Evolutionary conservation across 2,797 vertebrate species (phyloP).

Genomic region (Otolemur crassicaudatus): DNA sequence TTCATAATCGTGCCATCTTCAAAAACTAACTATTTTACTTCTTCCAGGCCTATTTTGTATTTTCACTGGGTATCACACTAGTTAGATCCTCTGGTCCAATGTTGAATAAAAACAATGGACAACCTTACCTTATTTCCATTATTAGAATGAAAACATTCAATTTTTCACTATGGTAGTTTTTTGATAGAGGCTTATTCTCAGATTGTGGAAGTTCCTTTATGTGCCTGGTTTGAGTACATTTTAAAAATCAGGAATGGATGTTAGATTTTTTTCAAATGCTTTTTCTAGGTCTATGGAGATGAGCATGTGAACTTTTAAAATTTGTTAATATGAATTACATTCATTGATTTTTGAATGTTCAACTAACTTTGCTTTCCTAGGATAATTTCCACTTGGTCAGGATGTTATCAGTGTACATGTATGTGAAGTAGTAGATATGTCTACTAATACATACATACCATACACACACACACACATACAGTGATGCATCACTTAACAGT

Average conservation of each 20-base stretch:
- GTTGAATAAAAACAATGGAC: not conserved
- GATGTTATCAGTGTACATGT: not conserved
- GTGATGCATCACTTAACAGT: no score
- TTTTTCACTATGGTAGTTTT: not conserved
- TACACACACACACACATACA: not conserved
- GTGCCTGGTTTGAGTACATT: not conserved
- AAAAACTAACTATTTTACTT: slow-evolving; percentile 24
- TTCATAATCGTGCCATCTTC: not conserved
- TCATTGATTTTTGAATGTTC: not conserved
- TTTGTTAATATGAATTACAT: not conserved
- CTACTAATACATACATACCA: not conserved
- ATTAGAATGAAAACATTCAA: not conserved
- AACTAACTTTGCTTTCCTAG: slow-evolving; percentile 10
- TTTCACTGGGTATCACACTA: slow-evolving; percentile 19
- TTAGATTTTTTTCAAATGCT: not conserved
- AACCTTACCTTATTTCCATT: not conserved
- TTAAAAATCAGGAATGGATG: not conserved
- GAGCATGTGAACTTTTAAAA: not conserved
- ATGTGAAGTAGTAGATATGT: not conserved
- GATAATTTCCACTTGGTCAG: not conserved
- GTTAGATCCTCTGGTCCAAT: not conserved
- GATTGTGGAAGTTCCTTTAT: not conserved
- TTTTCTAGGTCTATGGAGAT: not conserved
- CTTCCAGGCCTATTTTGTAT: not conserved
- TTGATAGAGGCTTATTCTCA: not conserved